Evolutionary conservation across 2,113 vertebrate genomes (phyloP).

Genomic region (Aptenodytes patagonicus): DNA sequence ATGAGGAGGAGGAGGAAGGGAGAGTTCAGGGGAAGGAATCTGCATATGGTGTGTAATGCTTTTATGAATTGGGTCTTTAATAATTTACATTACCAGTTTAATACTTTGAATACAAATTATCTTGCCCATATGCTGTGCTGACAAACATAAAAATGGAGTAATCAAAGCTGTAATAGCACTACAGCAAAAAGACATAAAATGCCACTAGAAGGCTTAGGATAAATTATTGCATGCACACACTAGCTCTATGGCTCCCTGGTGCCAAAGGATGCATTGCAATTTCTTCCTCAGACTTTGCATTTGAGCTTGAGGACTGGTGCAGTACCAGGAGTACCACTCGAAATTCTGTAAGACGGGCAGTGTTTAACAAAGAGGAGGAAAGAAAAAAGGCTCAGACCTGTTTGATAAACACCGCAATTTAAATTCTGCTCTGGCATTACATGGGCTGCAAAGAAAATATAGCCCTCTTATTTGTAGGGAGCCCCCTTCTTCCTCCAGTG

Average conservation of each 20-base stretch:
- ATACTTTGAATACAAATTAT: conserved; percentile 77
- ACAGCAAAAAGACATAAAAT: conserved; percentile 73
- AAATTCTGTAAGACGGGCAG: neutral
- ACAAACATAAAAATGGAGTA: conserved; percentile 77
- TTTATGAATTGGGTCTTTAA: conserved; percentile 76
- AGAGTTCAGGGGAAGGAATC: conserved; percentile 18
- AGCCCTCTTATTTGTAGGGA: conserved; percentile 12
- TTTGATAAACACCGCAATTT: conserved; percentile 7
- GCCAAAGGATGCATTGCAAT: conserved; percentile 64
- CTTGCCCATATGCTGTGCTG: conserved; percentile 72
- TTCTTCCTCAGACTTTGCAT: conserved; percentile 54
- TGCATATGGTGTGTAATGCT: conserved; percentile 64
- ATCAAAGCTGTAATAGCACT: conserved; percentile 74
- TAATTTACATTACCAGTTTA: conserved; percentile 76
- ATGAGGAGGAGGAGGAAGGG: neutral
- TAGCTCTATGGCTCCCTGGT: conserved; percentile 65
- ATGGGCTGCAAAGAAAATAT: conserved; percentile 26
- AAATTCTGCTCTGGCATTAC: conserved; percentile 41
- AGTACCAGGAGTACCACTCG: neutral
- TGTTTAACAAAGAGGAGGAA: neutral
- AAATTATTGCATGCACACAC: conserved; percentile 67
- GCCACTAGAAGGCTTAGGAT: conserved; percentile 69
- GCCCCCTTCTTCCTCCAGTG: neutral
- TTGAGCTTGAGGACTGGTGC: conserved; percentile 35
- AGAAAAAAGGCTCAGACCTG: neutral